These are phyloP conservation scores for Cygnus atratus DNA, from an alignment of 2,113 vertebrate genomes.

Conservation along the genomic window DNA sequence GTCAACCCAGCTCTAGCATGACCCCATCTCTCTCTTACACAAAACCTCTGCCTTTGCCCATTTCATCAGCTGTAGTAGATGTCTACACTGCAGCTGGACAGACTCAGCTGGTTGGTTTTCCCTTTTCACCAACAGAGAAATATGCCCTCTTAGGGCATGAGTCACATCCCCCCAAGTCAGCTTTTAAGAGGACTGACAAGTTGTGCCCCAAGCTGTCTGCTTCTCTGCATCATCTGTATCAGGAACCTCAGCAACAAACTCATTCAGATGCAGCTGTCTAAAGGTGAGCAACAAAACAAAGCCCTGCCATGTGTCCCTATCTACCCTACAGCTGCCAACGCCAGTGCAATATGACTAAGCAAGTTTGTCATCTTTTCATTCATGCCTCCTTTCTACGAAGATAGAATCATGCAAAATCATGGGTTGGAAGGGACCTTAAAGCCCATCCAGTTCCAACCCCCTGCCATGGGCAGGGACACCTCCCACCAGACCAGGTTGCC, in stretches of 20 bases:
- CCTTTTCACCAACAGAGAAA: not conserved
- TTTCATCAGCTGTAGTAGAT: not conserved
- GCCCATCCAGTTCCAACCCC: no score
- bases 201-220: not conserved
- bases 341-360: not conserved
- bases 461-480: no score
- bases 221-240: not conserved
- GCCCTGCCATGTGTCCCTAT: fast-evolving
- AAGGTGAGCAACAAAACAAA: not conserved
- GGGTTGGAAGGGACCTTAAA: no score
- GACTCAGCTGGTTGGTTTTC: not conserved
- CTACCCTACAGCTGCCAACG: not conserved
- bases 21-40: not conserved
- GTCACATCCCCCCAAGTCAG: not conserved
- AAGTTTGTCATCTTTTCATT: not conserved
- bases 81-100: not conserved
- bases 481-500: no score
- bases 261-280: not conserved
- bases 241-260: not conserved
- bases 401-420: no score
- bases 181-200: not conserved
- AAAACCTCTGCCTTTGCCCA: not conserved
- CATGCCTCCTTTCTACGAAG: not conserved
- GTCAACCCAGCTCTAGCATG: not conserved
- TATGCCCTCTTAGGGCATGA: not conserved